These are phyloP conservation scores for Phaetusa simplex DNA, from an alignment of 2,113 vertebrate species.

Conservation along the genomic window DNA sequence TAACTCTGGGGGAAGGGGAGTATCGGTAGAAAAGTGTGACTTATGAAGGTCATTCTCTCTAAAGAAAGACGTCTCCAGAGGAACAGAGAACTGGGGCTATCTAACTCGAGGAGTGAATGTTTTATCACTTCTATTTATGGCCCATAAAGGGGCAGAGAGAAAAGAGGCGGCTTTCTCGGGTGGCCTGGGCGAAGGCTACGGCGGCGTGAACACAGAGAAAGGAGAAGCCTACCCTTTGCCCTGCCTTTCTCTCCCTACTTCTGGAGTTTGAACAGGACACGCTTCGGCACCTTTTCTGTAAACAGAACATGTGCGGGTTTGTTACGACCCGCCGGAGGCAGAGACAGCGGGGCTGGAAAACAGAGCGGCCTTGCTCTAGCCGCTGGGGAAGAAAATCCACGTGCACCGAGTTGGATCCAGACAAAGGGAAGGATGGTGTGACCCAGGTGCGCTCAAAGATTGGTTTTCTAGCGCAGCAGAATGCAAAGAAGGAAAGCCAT, in stretches of 20 bases:
- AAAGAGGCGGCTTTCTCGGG: neutral
- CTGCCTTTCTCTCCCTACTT: neutral
- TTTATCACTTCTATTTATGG: neutral
- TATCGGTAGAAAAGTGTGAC: conserved; percentile 43
- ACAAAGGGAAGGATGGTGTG: neutral
- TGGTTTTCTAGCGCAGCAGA: neutral
- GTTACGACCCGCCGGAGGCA: neutral
- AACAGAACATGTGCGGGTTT: neutral
- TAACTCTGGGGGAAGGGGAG: conserved; percentile 13
- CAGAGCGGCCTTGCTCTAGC: rapidly evolving
- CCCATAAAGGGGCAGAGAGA: neutral
- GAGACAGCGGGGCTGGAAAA: neutral
- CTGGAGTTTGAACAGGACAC: neutral
- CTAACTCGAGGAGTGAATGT: neutral
- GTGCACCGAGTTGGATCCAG: neutral
- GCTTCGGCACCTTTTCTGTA: neutral
- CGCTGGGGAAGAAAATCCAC: neutral
- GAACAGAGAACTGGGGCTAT: neutral
- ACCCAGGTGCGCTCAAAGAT: neutral
- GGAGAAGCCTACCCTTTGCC: neutral
- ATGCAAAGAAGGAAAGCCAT: neutral
- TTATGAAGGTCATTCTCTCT: conserved; percentile 60
- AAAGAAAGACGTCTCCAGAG: conserved; percentile 27
- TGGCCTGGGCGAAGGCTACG: neutral
- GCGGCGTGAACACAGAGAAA: rapidly evolving